Evolutionary conservation across 1,140 invertebrate species (phyloP).

Genomic region (Penaeus japonicus): DNA sequence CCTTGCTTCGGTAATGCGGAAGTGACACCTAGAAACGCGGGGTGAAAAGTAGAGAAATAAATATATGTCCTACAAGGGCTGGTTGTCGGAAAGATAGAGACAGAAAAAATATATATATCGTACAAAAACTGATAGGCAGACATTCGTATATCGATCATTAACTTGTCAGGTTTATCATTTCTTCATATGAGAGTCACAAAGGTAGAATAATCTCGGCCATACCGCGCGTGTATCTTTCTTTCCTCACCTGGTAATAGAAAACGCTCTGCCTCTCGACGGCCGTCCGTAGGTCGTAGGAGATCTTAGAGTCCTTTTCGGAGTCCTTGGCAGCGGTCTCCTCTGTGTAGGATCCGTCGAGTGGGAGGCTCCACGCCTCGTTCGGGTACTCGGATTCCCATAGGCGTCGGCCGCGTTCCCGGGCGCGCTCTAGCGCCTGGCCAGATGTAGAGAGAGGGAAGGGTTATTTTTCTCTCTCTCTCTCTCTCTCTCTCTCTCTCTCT

Average conservation of each 20-base stretch:
- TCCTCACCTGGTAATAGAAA: slow-evolving; percentile 51
- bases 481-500: too few relatives aligned
- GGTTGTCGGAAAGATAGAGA: too few relatives aligned
- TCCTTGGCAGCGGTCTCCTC: not conserved
- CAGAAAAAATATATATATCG: not conserved
- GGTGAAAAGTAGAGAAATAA: not conserved
- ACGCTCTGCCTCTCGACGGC: slow-evolving; percentile 48
- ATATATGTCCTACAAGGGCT: too few relatives aligned
- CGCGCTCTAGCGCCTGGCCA: not conserved
- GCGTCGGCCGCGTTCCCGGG: not conserved
- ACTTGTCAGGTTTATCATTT: too few relatives aligned
- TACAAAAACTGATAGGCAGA: too few relatives aligned
- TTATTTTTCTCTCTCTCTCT: too few relatives aligned
- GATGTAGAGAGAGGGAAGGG: not conserved
- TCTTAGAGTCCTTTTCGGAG: not conserved
- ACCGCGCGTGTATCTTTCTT: not conserved
- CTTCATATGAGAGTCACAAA: too few relatives aligned
- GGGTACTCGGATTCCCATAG: slow-evolving; percentile 41
- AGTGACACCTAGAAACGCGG: slow-evolving; percentile 29
- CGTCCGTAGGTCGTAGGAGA: slow-evolving; percentile 40
- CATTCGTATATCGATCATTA: too few relatives aligned
- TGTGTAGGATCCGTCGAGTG: not conserved
- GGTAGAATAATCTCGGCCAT: too few relatives aligned
- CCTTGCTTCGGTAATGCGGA: slow-evolving; percentile 40
- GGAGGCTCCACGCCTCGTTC: slow-evolving; percentile 30